phyloP scores from a whole-genome alignment of 2,888 invertebrate species.

The Catotricha subobsoleta region DNA sequence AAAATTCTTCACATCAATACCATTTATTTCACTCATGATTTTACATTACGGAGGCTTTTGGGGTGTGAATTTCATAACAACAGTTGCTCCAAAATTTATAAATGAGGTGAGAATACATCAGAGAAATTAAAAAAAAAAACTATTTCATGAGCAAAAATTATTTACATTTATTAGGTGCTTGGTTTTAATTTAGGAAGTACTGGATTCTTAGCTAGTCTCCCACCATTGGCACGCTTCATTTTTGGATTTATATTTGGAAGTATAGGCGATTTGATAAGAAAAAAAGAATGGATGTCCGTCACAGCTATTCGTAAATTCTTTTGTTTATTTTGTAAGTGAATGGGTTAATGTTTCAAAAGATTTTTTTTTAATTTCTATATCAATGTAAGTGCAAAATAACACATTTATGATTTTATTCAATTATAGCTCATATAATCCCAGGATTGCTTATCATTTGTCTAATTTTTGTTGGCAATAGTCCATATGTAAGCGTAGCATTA shows the following conservation, averaged over 20 bases:
- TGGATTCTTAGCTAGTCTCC: conserved; percentile 50
- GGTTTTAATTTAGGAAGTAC: conserved; percentile 53
- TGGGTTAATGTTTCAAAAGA: neutral
- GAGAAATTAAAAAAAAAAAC: too few species aligned
- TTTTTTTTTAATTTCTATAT: neutral
- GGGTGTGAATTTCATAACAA: conserved; percentile 57
- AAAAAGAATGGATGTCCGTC: conserved; percentile 28
- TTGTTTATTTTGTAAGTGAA: conserved; percentile 39
- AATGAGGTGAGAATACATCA: conserved; percentile 40
- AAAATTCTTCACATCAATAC: conserved; percentile 43
- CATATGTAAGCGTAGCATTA: conserved; percentile 41
- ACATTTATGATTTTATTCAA: neutral
- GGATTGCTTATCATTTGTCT: conserved; percentile 36
- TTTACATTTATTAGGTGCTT: conserved; percentile 32
- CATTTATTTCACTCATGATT: conserved; percentile 47
- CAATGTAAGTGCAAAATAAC: neutral
- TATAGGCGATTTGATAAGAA: conserved; percentile 43
- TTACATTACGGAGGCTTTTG: conserved; percentile 61
- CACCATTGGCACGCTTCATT: conserved; percentile 49
- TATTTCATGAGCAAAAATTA: too few species aligned
- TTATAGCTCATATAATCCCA: conserved; percentile 37
- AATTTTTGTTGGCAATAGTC: conserved; percentile 43
- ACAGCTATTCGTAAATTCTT: conserved; percentile 46
- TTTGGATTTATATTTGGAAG: conserved; percentile 53
- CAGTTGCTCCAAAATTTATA: conserved; percentile 56